Conservation (phyloP, 2,888 invertebrate genomes). For the Galerucella calmariensis region DNA sequence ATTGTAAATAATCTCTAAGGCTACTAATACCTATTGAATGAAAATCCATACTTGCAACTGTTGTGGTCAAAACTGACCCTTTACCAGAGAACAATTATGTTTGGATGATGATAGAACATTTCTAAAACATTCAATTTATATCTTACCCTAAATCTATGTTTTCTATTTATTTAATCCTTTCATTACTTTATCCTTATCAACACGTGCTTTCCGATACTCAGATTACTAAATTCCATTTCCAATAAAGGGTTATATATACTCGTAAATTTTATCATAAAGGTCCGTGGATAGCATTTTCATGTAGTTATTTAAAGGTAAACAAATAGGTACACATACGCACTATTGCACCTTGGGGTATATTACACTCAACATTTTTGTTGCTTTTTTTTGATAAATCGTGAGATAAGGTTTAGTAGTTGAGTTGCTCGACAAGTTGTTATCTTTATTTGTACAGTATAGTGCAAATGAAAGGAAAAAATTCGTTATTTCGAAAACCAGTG, state of each 20-base stretch:
- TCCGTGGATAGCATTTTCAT: neutral
- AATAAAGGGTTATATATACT: neutral
- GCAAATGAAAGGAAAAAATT: no score
- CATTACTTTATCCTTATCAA: neutral
- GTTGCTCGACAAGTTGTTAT: neutral
- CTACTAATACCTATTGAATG: no score
- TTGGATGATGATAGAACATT: neutral
- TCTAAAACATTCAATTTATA: neutral
- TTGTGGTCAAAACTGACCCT: no score
- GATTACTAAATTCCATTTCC: neutral
- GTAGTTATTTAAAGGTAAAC: neutral
- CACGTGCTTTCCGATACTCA: neutral
- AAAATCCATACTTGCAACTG: no score
- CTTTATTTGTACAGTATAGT: neutral
- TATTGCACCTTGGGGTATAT: neutral
- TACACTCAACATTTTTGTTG: neutral
- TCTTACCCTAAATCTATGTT: neutral
- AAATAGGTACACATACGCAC: neutral
- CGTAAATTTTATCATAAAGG: conserved; percentile 1
- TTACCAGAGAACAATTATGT: no score
- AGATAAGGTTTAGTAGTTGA: neutral
- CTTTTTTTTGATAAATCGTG: neutral
- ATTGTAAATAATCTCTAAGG: no score
- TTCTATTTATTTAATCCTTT: neutral
- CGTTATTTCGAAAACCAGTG: no score